Conservation (phyloP, 1,140 invertebrate genomes). For the Orchesella cincta region DNA sequence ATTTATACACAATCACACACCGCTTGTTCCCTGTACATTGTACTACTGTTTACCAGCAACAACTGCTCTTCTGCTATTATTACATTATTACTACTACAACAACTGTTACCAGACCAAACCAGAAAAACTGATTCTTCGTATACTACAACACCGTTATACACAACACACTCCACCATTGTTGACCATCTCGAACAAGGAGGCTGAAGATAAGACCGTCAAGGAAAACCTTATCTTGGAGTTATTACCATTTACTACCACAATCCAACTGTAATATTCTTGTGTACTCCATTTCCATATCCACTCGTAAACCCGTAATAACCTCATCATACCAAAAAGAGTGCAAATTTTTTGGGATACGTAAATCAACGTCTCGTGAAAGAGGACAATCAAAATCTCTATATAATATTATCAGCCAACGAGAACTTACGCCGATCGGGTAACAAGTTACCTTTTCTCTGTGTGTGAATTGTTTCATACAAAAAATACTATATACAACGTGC, state of each 20-base stretch:
- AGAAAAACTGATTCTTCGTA: too few relatives aligned
- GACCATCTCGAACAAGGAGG: too few relatives aligned
- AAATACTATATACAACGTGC: too few relatives aligned
- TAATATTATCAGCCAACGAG: background rate
- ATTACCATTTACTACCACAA: background rate
- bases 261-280: constrained; percentile 7
- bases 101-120: constrained; percentile 19
- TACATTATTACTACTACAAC: constrained; percentile 2
- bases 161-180: too few relatives aligned
- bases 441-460: too few relatives aligned
- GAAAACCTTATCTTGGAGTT: too few relatives aligned
- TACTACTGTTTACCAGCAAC: constrained; percentile 19
- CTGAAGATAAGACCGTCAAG: too few relatives aligned
- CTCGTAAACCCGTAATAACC: background rate
- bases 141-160: too few relatives aligned
- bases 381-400: too few relatives aligned
- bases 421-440: too few relatives aligned
- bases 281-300: background rate
- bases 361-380: background rate
- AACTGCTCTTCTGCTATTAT: constrained; percentile 10
- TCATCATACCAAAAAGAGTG: background rate
- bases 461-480: too few relatives aligned
- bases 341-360: background rate
- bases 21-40: constrained; percentile 1
- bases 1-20: constrained; percentile 26